Evolutionary conservation across 2,797 vertebrate species (phyloP), one percentile per base, ranked within the genome.

Genomic region (Lacerta viridis): DNA sequence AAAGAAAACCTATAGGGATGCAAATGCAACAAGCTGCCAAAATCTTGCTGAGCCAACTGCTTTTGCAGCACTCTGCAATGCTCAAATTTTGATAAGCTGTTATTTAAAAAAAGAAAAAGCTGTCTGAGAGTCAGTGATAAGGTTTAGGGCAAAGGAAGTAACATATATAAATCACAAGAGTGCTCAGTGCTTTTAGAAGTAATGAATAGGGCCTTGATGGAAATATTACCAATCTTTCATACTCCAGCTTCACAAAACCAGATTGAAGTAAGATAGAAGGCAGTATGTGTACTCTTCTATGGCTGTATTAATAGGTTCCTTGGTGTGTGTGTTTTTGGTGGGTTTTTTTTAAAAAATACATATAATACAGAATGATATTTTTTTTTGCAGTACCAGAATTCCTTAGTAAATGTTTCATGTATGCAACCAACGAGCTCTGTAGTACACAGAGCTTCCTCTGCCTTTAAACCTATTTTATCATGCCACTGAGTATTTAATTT

Each of bases 21-120:
- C 81, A 93, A 94, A 95, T 66, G 90, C 92, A 94, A 93, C 93
- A 94, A 95, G 92, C 92, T 95, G 88, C 89, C 90, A 90, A 87
- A 86, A 88, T 85, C 89, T 94, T 39, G 80, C 77, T 0, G 50
- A 68, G 81, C 46, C 85, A 91, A 59, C 75, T 93, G 92, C 91
- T 92, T 94, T 93, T 90, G 88, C 91, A 91, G 93, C 0, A 0
- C 86, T 91, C 64, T 87, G 89, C 86, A 92, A 86, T 55, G 85
- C 92, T 84, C 8, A 94, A 88, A 90, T 95, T 93, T 94, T 86
- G 93, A 91, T 91, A 95, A 94, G 94, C 77, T 84, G 41, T n/a
- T 64, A 15, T 85, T 43, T 85, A 55, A 55, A 55, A 55, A 55
- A 55, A 55, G 90, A 87, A 68, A 81, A 88, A 92, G 90, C 92